Evolutionary conservation across 2,888 invertebrate species (phyloP), one percentile per base, ranked within the genome.

Genomic region (Patella depressa): DNA sequence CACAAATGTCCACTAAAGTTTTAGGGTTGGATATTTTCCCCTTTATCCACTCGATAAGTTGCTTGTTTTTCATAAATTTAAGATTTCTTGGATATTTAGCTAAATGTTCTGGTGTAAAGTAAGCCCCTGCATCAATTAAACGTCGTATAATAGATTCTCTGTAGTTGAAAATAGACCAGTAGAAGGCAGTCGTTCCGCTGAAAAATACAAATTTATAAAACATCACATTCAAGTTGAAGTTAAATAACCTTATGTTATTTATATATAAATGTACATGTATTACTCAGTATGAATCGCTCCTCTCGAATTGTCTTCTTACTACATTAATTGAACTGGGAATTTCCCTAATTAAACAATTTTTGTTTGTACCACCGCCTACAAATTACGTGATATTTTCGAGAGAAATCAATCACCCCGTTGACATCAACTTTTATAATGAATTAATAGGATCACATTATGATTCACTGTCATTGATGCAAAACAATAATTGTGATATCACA

Each of bases 131-230:
- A 55, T 82, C 75, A 12, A 87, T 76, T 19, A 87, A 75, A 53
- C 85, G 75, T 53, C 77, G 77, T 24, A 86, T 78, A 4, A 81
- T 80, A 57, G 72, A 77, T 65, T 82, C 80, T 17, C 85, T 78
- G 34, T 82, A 82, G 80, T 85, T 87, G 76, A 85, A 85, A 29
- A 87, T 81, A n/a, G 86, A 83, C 86, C 86, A 87, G 80, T 87
- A 86, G 72, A 87, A 45, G 11, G 86, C 83, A 24, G 82, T 81
- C 7, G 84, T 84, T 34, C 81, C 82, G 57, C 86, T 86, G 78
- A 12, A 81, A 80, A 17, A 19, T 69, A n/a, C 34, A 15, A 45
- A 14, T 59, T 29, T 34, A 53, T 54, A 29, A 54, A 5, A n/a
- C 3, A n/a, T 15, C 53, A 54, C 14, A 3, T 15, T 34, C 4